Conservation (phyloP, 2,113 vertebrate species). For the Ptyas mucosa region DNA sequence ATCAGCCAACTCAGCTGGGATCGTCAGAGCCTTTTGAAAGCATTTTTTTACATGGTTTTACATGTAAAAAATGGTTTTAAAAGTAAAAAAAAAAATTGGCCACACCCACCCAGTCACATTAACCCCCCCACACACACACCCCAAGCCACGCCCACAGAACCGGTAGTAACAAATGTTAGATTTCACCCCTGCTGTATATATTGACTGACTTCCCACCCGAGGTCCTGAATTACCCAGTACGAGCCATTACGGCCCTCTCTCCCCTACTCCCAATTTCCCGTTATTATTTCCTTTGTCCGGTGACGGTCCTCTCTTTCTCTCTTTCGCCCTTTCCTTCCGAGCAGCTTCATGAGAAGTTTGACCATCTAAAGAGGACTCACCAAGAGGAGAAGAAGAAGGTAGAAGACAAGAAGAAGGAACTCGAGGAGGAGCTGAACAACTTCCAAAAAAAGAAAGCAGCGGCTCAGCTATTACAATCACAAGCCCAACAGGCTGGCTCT, state of each 20-base stretch:
- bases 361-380: slow-evolving; percentile 80
- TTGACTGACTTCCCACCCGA: neutral
- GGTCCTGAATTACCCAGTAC: no score
- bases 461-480: slow-evolving; percentile 76
- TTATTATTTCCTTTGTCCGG: neutral
- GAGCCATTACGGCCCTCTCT: neutral
- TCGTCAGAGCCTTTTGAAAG: no score
- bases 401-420: slow-evolving; percentile 81
- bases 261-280: neutral
- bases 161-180: no score
- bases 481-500: slow-evolving; percentile 79
- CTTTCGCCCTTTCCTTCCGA: neutral
- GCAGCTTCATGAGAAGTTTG: slow-evolving; percentile 81
- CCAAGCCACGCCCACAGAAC: no score
- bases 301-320: neutral
- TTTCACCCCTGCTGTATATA: no score
- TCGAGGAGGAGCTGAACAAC: slow-evolving; percentile 77
- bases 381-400: slow-evolving; percentile 83
- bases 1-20: no score
- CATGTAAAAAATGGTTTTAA: no score
- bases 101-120: no score
- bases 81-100: no score
- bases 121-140: no score
- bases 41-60: no score
- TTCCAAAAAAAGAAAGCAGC: slow-evolving; percentile 82